Evolutionary conservation across 2,888 invertebrate species (phyloP), one percentile per base, ranked within the genome.

Genomic region (Hemicrepidius hirtus): DNA sequence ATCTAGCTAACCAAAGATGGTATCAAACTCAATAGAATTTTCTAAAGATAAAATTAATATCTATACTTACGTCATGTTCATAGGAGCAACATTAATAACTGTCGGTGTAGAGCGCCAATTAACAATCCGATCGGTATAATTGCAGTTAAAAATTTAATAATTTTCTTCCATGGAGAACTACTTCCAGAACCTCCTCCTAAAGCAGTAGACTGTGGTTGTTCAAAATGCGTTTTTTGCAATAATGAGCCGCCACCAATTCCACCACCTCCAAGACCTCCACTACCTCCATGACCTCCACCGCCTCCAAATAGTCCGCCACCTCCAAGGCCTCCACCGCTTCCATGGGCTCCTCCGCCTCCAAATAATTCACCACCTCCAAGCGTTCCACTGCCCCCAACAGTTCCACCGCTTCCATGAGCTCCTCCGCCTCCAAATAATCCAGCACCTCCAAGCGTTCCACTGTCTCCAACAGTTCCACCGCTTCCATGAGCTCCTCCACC

Each of bases 121-220:
- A 94, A 88, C 59, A 94, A 86, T 0, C 93, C 93, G 59, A 93
- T 89, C 0, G 94, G 94, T 63, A 94, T 87, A 79, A 93, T 88
- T 0, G 93, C 90, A 0, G 93, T 91, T 79, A 93, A 85, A 77
- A 94, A 84, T 69, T 90, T 91, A 10, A 93, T 84, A 41, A 93
- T 86, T 76, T 89, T 89, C 82, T 89, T 90, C 92, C 71, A 71
- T 4, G 74, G 73, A 1, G 68, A 69, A 20, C 12, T 20, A 20
- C 12, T 20, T 7, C 18, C n/a, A 7, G 57, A 35, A 18, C 18
- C 37, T 18, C 57, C 57, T 18, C 57, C 57, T 5, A 7, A 0
- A 10, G 37, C 32, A 13, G 55, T 21, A 0, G 60, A 44, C 41
- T 46, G 21, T 0, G 68, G 24, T n/a, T 64, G 59, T 13, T 68